Base-by-base conservation (phyloP, 2,888 invertebrate species). In the Podabrus alpinus region DNA sequence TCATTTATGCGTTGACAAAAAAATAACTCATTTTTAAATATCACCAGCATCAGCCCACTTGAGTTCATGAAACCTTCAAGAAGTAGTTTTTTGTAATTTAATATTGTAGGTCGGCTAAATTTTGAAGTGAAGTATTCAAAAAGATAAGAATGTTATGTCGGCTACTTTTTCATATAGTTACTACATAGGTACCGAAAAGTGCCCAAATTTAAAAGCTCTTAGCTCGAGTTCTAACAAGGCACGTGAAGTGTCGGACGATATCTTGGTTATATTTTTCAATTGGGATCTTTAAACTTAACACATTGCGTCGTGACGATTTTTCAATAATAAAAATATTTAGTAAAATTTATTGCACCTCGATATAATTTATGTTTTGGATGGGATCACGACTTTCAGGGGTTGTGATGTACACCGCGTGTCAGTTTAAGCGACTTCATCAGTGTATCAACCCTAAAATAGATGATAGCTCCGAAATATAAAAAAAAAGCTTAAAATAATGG, bases 391-490 rank as follows among this genome's bases (percentile, higher is more conserved):
- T 45, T 45, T 45, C 45, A 64, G 78, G 71, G 74, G 72, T 73
- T 73, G 74, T 82, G 81, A 82, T 79, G 79, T 72, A 82, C 78
- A 77, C 77, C 74, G 66, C 79, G 79, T 81, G 82, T 82, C 82
- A 82, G 77, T 80, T 75, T 75, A 71, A 66, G 77, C 73, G 81
- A 81, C 81, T 78, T 73, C 78, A 78, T 78, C 81, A 66, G 70
- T 82, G 80, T 80, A 82, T 82, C 82, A 82, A 78, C 78, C 82
- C 80, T 75, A 79, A 82, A 82, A 82, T 82, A 82, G 81, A 77
- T 74, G 68, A 68, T 74, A 78, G 69, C 67, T 75, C 72, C 77
- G 77, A 78, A 77, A 78, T 59, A 9, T 15, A 76, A 78, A 75
- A 75, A 72, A 75, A 78, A 79, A 79, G 73, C 72, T 72, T 74